Evolutionary conservation across 1,140 invertebrate species (phyloP), one percentile per base, ranked within the genome.

Genomic region (Muscidifurax raptorellus): DNA sequence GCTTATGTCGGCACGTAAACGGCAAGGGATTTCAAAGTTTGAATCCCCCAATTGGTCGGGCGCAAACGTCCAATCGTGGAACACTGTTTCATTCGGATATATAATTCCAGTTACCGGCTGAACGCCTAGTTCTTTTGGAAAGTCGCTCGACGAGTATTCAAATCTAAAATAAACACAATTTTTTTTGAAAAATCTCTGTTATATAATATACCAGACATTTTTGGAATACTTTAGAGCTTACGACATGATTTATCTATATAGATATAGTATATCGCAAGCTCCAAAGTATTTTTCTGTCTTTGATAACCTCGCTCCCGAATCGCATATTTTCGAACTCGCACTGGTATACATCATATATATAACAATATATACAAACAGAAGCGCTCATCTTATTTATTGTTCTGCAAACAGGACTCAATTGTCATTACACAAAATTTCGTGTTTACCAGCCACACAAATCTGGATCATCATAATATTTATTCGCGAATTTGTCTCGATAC

Each of bases 21-120:
- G 25, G 27, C 88, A 91, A 67, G 78, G 30, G 27, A 91, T 4
- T 5, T 86, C 72, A 66, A 91, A 91, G 28, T 86, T 85, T n/a
- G 91, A 90, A 27, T 88, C 64, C 52, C 88, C 85, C 27, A 86
- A 18, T 15, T 86, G 36, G 9, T 18, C 22, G 9, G 90, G 90
- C 44, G 75, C 84, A 83, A 91, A 91, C n/a, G 47, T 83, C 87
- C 89, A 91, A 47, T 88, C 36, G 22, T 90, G 88, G 40, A 30
- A 76, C 15, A 89, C 28, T 30, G 79, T 89, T 82, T 90, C 91
- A 66, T 92, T 92, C 0, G 90, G 71, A 82, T 77, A 28, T 47
- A 92, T 88, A 25, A 85, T 25, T 10, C 90, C 89, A 9, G 71
- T 78, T 28, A 44, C 27, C 30, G 25, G 9, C n/a, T 83, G n/a